These are phyloP conservation scores for Apoda limacodes DNA, from an alignment of 2,888 invertebrate species.

Conservation along the genomic window DNA sequence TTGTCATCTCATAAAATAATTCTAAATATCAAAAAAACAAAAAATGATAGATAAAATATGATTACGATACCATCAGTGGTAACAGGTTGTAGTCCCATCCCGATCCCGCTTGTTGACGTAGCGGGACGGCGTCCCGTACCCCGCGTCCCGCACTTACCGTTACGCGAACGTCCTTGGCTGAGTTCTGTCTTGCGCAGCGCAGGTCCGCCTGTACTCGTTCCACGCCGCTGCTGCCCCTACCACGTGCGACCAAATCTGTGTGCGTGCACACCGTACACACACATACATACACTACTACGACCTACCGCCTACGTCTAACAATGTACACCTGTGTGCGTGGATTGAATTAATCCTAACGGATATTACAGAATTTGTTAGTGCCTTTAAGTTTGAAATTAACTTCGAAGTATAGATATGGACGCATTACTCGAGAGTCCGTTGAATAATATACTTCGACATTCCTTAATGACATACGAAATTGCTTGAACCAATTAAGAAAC, in stretches of 20 bases:
- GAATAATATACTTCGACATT: too few relatives aligned
- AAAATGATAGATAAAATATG: constrained; percentile 1
- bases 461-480: too few relatives aligned
- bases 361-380: constrained; percentile 64
- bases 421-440: too few relatives aligned
- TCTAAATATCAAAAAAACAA: too few relatives aligned
- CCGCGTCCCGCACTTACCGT: constrained; percentile 40
- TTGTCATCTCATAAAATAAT: too few relatives aligned
- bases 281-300: constrained; percentile 10
- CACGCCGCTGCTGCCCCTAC: constrained; percentile 41
- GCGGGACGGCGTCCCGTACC: constrained; percentile 26
- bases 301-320: constrained; percentile 27
- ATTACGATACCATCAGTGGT: neutral
- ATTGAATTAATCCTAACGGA: constrained; percentile 63
- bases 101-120: constrained; percentile 19
- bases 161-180: constrained; percentile 68
- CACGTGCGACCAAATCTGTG: constrained; percentile 37
- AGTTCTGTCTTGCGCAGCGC: constrained; percentile 60
- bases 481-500: too few relatives aligned
- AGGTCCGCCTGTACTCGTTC: constrained; percentile 65
- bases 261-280: constrained; percentile 14
- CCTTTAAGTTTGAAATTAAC: too few relatives aligned
- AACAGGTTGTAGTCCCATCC: constrained; percentile 2
- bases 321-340: constrained; percentile 33
- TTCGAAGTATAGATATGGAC: too few relatives aligned